A percentile compares a stretch with the other conserved stretches of the same genome.
Conservation (phyloP, 2,888 invertebrate genomes). For the Carpatolechia fugitivella region DNA sequence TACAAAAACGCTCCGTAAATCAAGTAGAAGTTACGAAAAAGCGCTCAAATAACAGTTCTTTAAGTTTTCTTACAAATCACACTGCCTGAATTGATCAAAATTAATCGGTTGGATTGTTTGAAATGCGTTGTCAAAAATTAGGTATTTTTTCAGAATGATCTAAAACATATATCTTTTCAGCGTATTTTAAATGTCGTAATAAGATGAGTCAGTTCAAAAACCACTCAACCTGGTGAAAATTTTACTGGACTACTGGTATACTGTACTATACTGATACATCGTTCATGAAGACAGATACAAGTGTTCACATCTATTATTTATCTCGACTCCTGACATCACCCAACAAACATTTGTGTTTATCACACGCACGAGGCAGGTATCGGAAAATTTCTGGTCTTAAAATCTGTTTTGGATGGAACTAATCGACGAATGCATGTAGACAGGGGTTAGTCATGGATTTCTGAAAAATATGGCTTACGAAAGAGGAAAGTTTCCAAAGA, state of each 20-base stretch:
- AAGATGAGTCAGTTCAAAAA: neutral
- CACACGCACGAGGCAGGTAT: neutral
- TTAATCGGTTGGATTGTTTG: too few species aligned
- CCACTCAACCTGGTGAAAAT: neutral
- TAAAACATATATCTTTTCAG: too few species aligned
- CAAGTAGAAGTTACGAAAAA: neutral
- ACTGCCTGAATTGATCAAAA: too few species aligned
- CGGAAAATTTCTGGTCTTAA: neutral
- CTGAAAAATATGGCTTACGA: too few species aligned
- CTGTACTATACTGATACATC: conserved; percentile 60
- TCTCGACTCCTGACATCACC: conserved; percentile 68
- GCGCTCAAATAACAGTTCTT: neutral
- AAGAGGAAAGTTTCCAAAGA: too few species aligned
- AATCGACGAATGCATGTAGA: too few species aligned
- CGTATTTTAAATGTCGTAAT: neutral
- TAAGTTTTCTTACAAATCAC: too few species aligned
- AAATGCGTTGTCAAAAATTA: too few species aligned
- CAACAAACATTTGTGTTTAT: conserved; percentile 65
- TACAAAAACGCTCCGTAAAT: neutral
- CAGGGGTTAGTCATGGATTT: too few species aligned
- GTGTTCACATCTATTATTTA: conserved; percentile 74
- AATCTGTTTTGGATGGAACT: too few species aligned
- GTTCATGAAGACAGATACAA: conserved; percentile 66
- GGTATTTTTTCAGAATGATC: too few species aligned
- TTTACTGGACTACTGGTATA: conserved; percentile 12